Evolutionary conservation across 2,888 invertebrate species (phyloP).

Genomic region (Leptarthrus brevirostris): DNA sequence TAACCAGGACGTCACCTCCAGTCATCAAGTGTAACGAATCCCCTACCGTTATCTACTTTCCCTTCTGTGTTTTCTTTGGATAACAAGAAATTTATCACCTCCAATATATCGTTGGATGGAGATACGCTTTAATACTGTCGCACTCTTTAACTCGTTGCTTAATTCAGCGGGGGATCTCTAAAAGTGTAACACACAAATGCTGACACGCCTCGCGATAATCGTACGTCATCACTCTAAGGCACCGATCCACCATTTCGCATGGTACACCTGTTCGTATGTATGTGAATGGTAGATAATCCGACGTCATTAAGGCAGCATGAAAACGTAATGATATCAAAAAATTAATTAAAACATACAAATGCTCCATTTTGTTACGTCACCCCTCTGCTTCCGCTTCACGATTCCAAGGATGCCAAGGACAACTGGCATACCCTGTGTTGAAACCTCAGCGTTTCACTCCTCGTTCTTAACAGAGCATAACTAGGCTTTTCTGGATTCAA

Average conservation of each 20-base stretch:
- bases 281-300: conserved; percentile 7
- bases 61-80: conserved; percentile 17
- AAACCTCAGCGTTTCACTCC: too few relatives aligned
- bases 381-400: background rate
- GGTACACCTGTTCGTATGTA: conserved; percentile 15
- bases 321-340: conserved; percentile 28
- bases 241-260: background rate
- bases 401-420: too few relatives aligned
- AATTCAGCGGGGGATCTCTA: background rate
- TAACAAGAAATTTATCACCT: conserved; percentile 35
- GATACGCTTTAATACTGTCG: conserved; percentile 30
- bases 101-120: conserved; percentile 23
- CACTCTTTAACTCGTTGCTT: conserved; percentile 7
- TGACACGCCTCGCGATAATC: conserved; percentile 32
- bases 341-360: conserved; percentile 39
- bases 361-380: background rate
- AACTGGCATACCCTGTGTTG: too few relatives aligned
- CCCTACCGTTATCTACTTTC: background rate
- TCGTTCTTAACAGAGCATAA: too few relatives aligned
- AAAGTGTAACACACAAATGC: conserved; percentile 9
- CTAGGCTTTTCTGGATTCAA: too few relatives aligned
- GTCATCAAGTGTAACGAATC: conserved; percentile 5
- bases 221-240: conserved; percentile 14
- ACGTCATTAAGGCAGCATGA: conserved; percentile 11
- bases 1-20: conserved; percentile 39